A percentile compares a stretch with the other conserved stretches of the same genome.
Evolutionary conservation across 1,140 invertebrate genomes (phyloP).

Genomic region (Macrosteles quadrilineatus): DNA sequence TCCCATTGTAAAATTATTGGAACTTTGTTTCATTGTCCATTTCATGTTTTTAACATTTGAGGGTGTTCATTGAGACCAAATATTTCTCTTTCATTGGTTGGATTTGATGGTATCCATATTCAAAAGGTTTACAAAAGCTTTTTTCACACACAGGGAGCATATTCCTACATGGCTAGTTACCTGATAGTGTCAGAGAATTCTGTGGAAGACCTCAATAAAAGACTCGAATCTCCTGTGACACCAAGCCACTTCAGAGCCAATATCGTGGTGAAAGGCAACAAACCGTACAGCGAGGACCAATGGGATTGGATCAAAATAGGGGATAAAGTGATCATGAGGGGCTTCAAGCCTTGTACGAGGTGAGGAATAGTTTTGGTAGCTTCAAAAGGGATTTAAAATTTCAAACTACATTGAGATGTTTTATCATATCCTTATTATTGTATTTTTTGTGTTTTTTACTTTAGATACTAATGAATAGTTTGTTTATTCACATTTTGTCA

Average conservation of each 20-base stretch:
- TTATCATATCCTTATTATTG: too few relatives aligned
- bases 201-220: slow-evolving; percentile 61
- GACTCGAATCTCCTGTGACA: slow-evolving; percentile 53
- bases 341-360: slow-evolving; percentile 65
- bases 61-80: too few relatives aligned
- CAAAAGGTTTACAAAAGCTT: too few relatives aligned
- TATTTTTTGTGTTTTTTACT: too few relatives aligned
- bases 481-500: too few relatives aligned
- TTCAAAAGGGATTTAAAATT: slow-evolving; percentile 21
- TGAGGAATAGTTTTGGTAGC: slow-evolving; percentile 38
- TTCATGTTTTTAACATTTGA: too few relatives aligned
- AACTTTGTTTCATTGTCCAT: too few relatives aligned
- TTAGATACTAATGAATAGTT: too few relatives aligned
- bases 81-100: too few relatives aligned
- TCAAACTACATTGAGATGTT: too few relatives aligned
- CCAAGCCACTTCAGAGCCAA: slow-evolving; percentile 65
- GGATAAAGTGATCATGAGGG: slow-evolving; percentile 57
- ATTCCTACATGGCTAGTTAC: slow-evolving; percentile 60
- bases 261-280: slow-evolving; percentile 63
- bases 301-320: slow-evolving; percentile 72
- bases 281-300: slow-evolving; percentile 64
- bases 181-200: slow-evolving; percentile 64
- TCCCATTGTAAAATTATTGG: too few relatives aligned
- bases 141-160: slow-evolving; percentile 60
- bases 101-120: too few relatives aligned